A percentile compares a stretch with the other conserved stretches of the same genome.
Evolutionary conservation across 2,113 vertebrate genomes (phyloP).

Genomic region (Sinosuthora webbiana): DNA sequence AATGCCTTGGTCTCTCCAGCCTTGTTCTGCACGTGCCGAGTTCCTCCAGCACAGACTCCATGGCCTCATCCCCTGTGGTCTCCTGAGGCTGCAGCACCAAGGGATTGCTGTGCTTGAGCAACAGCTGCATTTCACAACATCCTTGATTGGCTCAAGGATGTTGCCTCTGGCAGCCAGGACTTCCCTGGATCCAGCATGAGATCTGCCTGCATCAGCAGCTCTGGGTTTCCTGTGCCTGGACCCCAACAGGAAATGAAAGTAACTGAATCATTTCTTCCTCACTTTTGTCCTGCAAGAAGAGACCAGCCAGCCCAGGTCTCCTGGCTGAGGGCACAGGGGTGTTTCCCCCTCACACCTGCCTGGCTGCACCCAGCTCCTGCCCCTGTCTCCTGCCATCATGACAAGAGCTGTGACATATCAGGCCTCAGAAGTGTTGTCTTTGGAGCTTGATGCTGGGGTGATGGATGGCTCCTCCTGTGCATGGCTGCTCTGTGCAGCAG

Average conservation of each 20-base stretch:
- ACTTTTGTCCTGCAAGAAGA: neutral
- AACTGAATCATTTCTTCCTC: neutral
- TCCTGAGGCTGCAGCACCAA: accelerated
- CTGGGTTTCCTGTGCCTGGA: neutral
- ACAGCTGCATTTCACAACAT: neutral
- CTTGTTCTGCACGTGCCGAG: accelerated
- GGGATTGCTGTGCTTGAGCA: neutral
- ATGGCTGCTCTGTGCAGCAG: neutral
- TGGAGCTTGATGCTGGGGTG: neutral
- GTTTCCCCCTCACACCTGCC: neutral
- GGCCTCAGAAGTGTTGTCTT: neutral
- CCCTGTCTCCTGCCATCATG: accelerated
- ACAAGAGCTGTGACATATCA: neutral
- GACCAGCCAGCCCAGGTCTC: accelerated
- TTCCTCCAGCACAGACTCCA: accelerated
- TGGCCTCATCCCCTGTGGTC: neutral
- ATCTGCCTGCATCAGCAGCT: neutral
- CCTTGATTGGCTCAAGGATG: neutral
- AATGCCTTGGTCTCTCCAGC: neutral
- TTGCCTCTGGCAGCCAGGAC: neutral
- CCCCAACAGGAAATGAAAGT: neutral
- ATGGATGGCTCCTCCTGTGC: neutral
- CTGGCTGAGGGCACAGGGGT: neutral
- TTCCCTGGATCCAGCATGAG: neutral
- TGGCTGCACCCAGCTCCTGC: neutral